These are phyloP conservation scores for Porphyrio hochstetteri DNA, from an alignment of 2,113 vertebrate genomes.

Conservation along the genomic window DNA sequence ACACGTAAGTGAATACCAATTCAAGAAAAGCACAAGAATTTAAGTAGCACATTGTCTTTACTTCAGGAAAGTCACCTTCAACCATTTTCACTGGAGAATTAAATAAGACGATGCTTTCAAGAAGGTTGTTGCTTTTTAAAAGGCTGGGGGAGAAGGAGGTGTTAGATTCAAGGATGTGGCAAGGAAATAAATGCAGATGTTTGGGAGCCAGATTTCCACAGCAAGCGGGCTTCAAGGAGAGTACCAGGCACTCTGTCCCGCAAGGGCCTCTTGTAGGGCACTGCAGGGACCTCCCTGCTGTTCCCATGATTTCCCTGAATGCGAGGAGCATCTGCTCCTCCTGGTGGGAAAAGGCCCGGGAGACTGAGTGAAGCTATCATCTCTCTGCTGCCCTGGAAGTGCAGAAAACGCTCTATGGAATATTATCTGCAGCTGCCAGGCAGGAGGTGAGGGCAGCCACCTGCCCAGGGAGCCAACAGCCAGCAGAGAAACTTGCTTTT, in stretches of 20 bases:
- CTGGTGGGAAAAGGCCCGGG: background rate
- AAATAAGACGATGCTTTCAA: background rate
- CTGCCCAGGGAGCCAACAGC: background rate
- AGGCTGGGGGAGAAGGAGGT: background rate
- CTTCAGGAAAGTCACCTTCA: slow-evolving; percentile 19
- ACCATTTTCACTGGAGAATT: background rate
- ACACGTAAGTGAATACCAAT: background rate
- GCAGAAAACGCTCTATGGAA: background rate
- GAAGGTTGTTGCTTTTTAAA: background rate
- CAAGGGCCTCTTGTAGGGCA: background rate
- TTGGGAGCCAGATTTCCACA: background rate
- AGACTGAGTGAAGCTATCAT: background rate
- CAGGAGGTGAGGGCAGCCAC: background rate
- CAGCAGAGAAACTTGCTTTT: background rate
- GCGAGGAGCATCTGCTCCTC: background rate
- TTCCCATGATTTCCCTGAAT: background rate
- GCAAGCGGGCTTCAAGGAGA: background rate
- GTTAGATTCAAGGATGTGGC: background rate
- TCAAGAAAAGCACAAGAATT: background rate
- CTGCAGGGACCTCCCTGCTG: background rate
- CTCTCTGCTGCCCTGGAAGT: background rate
- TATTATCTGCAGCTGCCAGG: slow-evolving; percentile 26
- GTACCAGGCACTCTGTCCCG: background rate
- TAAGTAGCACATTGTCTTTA: background rate
- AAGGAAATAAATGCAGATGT: background rate